phyloP scores from a whole-genome alignment of 2,888 invertebrate species.

The Liopterus haemorrhoidalis region DNA sequence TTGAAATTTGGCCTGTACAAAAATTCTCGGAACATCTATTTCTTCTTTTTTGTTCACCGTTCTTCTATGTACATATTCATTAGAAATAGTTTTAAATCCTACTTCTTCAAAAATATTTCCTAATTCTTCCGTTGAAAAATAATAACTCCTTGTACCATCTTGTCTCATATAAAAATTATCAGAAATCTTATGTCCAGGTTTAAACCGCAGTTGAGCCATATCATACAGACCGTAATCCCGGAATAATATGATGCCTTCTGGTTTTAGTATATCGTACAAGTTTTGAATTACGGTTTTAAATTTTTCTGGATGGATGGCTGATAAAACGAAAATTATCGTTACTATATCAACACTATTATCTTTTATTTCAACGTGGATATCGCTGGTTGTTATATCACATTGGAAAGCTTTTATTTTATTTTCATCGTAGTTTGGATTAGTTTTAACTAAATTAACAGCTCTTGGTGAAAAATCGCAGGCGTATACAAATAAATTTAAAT shows the following conservation, averaged over 20 bases:
- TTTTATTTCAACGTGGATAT: slow-evolving; percentile 54
- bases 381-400: slow-evolving; percentile 71
- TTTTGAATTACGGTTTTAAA: slow-evolving; percentile 61
- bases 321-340: slow-evolving; percentile 90
- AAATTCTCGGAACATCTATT: slow-evolving; percentile 84
- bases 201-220: slow-evolving; percentile 92
- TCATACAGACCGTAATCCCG: slow-evolving; percentile 94
- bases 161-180: slow-evolving; percentile 94
- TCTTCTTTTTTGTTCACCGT: slow-evolving; percentile 91
- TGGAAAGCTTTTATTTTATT: slow-evolving; percentile 70
- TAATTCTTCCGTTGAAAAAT: slow-evolving; percentile 70
- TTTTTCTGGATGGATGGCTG: slow-evolving; percentile 85
- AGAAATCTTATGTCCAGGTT: slow-evolving; percentile 82
- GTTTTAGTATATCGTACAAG: slow-evolving; percentile 58
- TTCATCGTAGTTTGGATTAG: slow-evolving; percentile 59
- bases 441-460: slow-evolving; percentile 80
- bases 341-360: slow-evolving; percentile 64
- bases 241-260: slow-evolving; percentile 77
- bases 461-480: slow-evolving; percentile 91
- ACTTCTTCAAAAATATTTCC: slow-evolving; percentile 56
- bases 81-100: slow-evolving; percentile 65
- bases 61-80: slow-evolving; percentile 76
- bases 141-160: slow-evolving; percentile 90
- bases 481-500: slow-evolving; percentile 65
- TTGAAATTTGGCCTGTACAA: slow-evolving; percentile 83